Percentiles rank a stretch among this genome's conserved stretches.
phyloP scores from a whole-genome alignment of 1,140 invertebrate species.

The Drosophila orosa region DNA sequence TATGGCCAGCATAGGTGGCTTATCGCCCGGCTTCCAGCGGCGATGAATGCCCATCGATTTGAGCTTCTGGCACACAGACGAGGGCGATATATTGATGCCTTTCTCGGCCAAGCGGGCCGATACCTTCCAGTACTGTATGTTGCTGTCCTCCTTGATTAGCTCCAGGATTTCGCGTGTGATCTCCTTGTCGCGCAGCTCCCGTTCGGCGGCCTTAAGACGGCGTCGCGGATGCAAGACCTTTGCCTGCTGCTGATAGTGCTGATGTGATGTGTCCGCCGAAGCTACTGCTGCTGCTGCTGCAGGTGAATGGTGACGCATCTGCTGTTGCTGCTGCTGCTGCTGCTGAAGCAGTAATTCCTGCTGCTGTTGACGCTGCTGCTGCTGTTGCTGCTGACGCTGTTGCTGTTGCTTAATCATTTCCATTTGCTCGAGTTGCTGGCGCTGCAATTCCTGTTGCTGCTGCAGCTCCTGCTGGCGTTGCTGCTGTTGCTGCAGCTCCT shows the following conservation, averaged over 20 bases:
- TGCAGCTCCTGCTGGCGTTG: conserved; percentile 31
- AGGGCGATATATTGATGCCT: conserved; percentile 80
- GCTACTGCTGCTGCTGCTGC: conserved; percentile 34
- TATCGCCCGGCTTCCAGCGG: conserved; percentile 82
- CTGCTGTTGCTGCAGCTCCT: conserved; percentile 52
- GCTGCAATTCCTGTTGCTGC: conserved; percentile 36
- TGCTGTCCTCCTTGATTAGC: conserved; percentile 81
- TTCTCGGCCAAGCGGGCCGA: conserved; percentile 80
- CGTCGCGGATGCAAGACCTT: conserved; percentile 72
- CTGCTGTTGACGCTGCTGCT: conserved; percentile 50
- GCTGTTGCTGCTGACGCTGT: conserved; percentile 34
- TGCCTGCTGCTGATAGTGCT: conserved; percentile 54
- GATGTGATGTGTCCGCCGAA: conserved; percentile 62
- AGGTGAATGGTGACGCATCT: conserved; percentile 17
- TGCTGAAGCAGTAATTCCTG: conserved; percentile 44
- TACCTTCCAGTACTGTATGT: conserved; percentile 83
- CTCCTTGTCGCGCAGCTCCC: conserved; percentile 77
- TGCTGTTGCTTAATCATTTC: conserved; percentile 34
- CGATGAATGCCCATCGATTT: conserved; percentile 83
- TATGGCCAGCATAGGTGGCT: conserved; percentile 77
- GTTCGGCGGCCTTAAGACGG: conserved; percentile 77
- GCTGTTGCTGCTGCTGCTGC: conserved; percentile 51
- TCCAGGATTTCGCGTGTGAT: conserved; percentile 83
- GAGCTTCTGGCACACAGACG: conserved; percentile 82
- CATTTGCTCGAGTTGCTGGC: conserved; percentile 40